These are phyloP conservation scores for Gorsachius goisagi DNA, from an alignment of 2,113 vertebrate species.

Conservation along the genomic window DNA sequence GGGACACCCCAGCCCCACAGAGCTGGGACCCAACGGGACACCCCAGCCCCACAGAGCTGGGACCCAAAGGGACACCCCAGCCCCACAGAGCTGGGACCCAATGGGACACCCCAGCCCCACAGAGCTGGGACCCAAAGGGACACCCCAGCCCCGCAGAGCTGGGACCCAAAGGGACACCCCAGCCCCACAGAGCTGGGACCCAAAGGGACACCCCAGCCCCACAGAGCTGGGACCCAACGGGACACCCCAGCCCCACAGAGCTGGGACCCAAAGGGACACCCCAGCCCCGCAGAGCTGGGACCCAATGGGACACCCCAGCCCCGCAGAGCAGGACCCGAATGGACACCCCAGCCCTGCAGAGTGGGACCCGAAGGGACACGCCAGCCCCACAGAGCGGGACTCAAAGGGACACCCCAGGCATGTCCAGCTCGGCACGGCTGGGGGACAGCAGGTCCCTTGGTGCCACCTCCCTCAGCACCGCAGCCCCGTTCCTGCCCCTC, in stretches of 20 bases:
- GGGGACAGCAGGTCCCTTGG: not conserved
- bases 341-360: not conserved
- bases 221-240: not conserved
- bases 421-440: accelerated
- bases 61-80: no score
- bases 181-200: not conserved
- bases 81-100: no score
- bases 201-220: not conserved
- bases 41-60: no score
- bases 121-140: no score
- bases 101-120: no score
- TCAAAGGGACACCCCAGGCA: not conserved
- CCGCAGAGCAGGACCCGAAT: not conserved
- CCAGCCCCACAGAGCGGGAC: not conserved
- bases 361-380: not conserved
- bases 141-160: no score
- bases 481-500: not conserved
- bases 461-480: not conserved
- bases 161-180: no score
- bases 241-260: not conserved
- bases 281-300: no score
- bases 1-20: no score
- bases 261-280: accelerated
- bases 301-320: not conserved
- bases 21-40: no score